Evolutionary conservation across 2,113 vertebrate species (phyloP).

Genomic region (Acrocephalus kingi): DNA sequence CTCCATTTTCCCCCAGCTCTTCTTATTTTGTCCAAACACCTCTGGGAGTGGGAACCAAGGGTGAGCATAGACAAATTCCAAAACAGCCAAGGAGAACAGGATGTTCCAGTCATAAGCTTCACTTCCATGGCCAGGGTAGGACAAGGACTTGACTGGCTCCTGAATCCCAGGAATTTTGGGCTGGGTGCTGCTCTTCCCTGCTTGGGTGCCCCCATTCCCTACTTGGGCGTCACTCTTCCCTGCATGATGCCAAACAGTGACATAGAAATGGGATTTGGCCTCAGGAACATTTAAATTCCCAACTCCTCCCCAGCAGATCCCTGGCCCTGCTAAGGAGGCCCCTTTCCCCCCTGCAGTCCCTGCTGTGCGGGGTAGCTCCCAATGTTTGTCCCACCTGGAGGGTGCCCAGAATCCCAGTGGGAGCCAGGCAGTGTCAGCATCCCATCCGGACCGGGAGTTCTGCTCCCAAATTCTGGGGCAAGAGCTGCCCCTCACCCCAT

Average conservation of each 20-base stretch:
- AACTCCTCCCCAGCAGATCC: background rate
- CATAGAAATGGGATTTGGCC: background rate
- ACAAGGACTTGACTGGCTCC: background rate
- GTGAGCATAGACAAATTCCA: background rate
- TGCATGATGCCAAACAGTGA: background rate
- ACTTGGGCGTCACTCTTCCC: background rate
- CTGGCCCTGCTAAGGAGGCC: too few species aligned
- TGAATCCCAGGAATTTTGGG: background rate
- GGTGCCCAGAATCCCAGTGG: background rate
- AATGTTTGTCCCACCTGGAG: rapidly evolving
- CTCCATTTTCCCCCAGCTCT: background rate
- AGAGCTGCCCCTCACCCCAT: background rate
- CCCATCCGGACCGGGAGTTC: rapidly evolving
- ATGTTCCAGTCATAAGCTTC: rapidly evolving
- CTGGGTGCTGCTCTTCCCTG: background rate
- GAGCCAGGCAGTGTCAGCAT: background rate
- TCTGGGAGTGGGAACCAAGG: background rate
- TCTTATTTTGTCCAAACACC: background rate
- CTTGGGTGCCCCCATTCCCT: background rate
- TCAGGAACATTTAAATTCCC: background rate
- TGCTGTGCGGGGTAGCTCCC: rapidly evolving
- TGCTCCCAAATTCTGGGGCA: background rate
- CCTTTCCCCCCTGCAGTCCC: background rate
- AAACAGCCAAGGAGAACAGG: background rate
- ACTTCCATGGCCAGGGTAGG: background rate